Evolutionary conservation across 2,797 vertebrate species (phyloP).

Genomic region (Anniella stebbinsi): DNA sequence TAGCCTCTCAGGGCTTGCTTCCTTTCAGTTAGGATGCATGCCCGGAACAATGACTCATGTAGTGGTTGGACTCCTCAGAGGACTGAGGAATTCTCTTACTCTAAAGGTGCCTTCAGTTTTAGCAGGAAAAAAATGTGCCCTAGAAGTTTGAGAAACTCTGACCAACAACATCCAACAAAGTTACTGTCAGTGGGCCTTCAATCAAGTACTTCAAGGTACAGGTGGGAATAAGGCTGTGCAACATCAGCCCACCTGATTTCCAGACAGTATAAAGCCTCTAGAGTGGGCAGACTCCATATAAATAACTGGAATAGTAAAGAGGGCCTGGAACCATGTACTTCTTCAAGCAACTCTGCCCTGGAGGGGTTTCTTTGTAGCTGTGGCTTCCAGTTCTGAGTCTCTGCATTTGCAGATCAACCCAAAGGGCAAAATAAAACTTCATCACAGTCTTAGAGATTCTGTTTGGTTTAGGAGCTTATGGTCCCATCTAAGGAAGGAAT

Average conservation of each 20-base stretch:
- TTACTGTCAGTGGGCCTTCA: background rate
- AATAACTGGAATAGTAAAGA: background rate
- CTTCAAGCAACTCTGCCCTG: background rate
- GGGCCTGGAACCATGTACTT: background rate
- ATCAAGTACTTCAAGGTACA: background rate
- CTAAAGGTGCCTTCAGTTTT: too few relatives aligned
- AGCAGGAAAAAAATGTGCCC: too few relatives aligned
- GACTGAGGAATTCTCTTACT: background rate
- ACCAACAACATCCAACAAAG: background rate
- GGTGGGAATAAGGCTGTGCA: background rate
- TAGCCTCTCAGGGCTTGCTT: background rate
- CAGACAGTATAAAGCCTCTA: background rate
- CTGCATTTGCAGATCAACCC: background rate
- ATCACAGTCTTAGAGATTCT: background rate
- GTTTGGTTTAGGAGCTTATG: conserved; percentile 25
- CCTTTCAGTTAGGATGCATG: background rate
- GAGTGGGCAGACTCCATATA: background rate
- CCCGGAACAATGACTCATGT: background rate
- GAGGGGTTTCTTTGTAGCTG: background rate
- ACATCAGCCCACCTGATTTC: background rate
- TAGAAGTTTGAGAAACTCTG: too few relatives aligned
- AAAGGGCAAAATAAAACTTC: background rate
- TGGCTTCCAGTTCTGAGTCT: conserved; percentile 13
- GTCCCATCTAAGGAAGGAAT: background rate
- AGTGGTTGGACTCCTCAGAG: background rate